Evolutionary conservation across 2,888 invertebrate genomes (phyloP), one percentile per base, ranked within the genome.

Genomic region (Drosophila flavopinicola): DNA sequence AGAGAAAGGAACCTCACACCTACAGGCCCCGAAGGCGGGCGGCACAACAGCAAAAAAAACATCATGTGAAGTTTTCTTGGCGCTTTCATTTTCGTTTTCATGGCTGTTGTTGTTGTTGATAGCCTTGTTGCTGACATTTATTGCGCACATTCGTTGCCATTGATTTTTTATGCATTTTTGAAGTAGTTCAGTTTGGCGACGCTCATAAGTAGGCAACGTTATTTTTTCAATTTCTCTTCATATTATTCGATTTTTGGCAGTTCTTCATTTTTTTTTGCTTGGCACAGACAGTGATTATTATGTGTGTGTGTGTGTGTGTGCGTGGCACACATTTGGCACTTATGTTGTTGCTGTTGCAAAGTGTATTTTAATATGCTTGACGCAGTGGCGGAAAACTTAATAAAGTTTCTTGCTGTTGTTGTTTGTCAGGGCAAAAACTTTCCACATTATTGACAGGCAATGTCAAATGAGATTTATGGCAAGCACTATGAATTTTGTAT

Each of bases 91-190:
- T 58, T 76, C 39, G 38, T 64, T 51, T 56, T 35, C 24, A 15
- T 17, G 6, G 42, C 49, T 44, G 48, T 56, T 39, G 11, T 37
- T n/a, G 13, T n/a, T 33, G 32, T 6, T 13, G 9, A 5, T 23
- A 13, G 13, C 24, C 3, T 15, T 45, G 13, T 23, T 48, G 59
- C 87, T 78, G 79, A 85, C 87, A 80, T 87, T 80, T 87, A 85
- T 85, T 75, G 79, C 85, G 85, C 87, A 79, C 87, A 79, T 79
- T 73, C 69, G 63, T 66, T 68, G 69, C 74, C 82, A 88, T 88
- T 88, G 82, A 84, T 86, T 83, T 83, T 86, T 84, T 86, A 88
- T 88, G 82, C 78, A 63, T 65, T 76, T 83, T 86, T 86, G 79
- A 82, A 87, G 80, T 82, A 87, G 87, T 85, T 85, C 63, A 66